Evolutionary conservation across 2,113 vertebrate species (phyloP), one percentile per base, ranked within the genome.

Genomic region (Ophiodon elongatus): DNA sequence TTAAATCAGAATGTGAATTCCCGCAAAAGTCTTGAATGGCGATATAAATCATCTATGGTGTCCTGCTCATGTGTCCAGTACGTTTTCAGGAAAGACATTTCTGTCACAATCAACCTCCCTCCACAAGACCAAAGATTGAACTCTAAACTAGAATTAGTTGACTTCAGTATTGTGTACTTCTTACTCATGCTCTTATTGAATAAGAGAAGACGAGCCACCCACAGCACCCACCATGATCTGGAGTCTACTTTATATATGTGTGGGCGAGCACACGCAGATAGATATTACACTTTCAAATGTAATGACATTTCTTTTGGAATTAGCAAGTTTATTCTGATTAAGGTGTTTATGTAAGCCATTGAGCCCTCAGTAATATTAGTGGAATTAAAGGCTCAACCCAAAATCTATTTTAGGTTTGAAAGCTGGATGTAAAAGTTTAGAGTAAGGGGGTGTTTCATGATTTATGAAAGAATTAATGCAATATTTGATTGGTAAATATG

Each of bases 251-350:
- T 13, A 56, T 56, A 23, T 71, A 11, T 59, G 66, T 72, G 76
- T 83, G 62, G 80, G 72, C 21, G 29, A 76, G 33, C 2, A 54
- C 21, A 63, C 62, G 56, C 67, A 64, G 67, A 65, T 57, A 54
- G 29, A 80, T 43, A 54, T 72, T 56, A 57, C 59, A 57, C 50
- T 47, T 59, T 68, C 4, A 31, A 67, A 77, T 77, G 10, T 41
- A 66, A 56, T 54, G 27, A 67, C 41, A 68, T 45, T 59, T 57
- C 35, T 67, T 21, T 33, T 57, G 50, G 50, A 57, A 67, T 77
- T 31, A 76, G 63, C 50, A 11, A 1, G 27, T 68, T 59, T 57
- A 68, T 43, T 77, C 25, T 43, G 50, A 57, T 57, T 27, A 65
- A 54, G 45, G 33, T 41, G n/a, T 56, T 66, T 41, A 76, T 31